Evolutionary conservation across 1,140 invertebrate genomes (phyloP), one percentile per base, ranked within the genome.

Genomic region (Acromyrmex charruanus): DNA sequence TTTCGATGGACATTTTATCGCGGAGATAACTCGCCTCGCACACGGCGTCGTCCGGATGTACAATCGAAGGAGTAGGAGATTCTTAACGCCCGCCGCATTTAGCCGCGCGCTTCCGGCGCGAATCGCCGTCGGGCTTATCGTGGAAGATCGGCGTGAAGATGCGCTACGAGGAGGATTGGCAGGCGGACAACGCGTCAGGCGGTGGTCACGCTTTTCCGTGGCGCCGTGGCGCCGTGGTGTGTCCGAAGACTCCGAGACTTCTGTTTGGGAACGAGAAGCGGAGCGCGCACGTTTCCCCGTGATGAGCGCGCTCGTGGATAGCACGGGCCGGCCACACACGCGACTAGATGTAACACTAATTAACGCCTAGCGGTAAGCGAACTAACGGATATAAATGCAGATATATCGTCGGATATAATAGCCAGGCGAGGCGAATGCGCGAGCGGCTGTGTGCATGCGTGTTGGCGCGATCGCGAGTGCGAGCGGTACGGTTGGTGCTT

Each of bases 301-400:
- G 75, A 79, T 14, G 63, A 65, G 35, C 85, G 91, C 86, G 89
- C 85, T 80, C 84, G 79, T 93, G 92, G 93, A 90, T 95, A 95
- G 94, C 95, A 95, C 92, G 92, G 94, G 94, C 93, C 89, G 95
- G 94, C 94, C 94, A 95, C 93, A 95, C 93, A 95, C 95, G 90
- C 92, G 90, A 93, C 75, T 95, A 95, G 91, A 93, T 93, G 93
- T 95, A 95, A 95, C 92, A 94, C 92, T 95, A 93, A 94, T 93
- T 94, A 94, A 94, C 89, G 93, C 94, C 91, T 94, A 94, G 93
- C 80, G 7, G 86, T 94, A 94, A 94, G 91, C 87, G 68, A 68
- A 89, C 71, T 92, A 88, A 88, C 90, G 90, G 82, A 90, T 93
- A 93, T 91, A 92, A 93, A 89, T 91, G 88, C 89, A 91, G 89